These are phyloP conservation scores for Hormiphora californensis DNA, from an alignment of 37 sponge, comb jelly and placozoan genomes.

Conservation along the genomic window DNA sequence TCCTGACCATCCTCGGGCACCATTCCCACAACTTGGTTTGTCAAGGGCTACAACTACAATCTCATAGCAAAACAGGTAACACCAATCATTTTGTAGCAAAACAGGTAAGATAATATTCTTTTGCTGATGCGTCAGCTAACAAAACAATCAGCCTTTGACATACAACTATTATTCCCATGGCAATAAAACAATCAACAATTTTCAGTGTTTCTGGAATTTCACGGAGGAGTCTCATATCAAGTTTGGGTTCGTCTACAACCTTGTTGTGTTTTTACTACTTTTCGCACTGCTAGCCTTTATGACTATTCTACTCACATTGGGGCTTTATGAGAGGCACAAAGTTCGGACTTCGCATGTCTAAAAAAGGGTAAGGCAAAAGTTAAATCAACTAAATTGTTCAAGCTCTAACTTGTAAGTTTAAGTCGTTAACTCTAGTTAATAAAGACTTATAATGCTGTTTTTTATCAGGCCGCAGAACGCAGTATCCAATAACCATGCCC, in stretches of 20 bases:
- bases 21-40: not conserved
- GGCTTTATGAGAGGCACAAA: not conserved
- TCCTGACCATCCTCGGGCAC: not conserved
- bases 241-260: constrained; percentile 22
- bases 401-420: too few relatives aligned
- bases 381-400: too few relatives aligned
- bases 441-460: too few relatives aligned
- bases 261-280: not conserved
- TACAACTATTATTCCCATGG: not conserved
- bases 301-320: not conserved
- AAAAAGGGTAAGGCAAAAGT: too few relatives aligned
- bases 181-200: not conserved
- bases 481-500: too few relatives aligned
- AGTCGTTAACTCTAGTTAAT: too few relatives aligned
- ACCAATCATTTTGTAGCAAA: too few relatives aligned
- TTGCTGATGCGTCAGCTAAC: too few relatives aligned
- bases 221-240: not conserved
- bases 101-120: too few relatives aligned
- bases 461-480: too few relatives aligned
- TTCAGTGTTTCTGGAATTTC: not conserved
- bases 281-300: not conserved
- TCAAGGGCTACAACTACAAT: constrained; percentile 9
- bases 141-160: too few relatives aligned
- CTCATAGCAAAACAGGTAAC: not conserved
- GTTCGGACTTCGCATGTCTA: too few relatives aligned